Percentiles rank a stretch among this genome's conserved stretches.
phyloP scores from a whole-genome alignment of 1,140 invertebrate species.

The Rhynchophorus ferrugineus region DNA sequence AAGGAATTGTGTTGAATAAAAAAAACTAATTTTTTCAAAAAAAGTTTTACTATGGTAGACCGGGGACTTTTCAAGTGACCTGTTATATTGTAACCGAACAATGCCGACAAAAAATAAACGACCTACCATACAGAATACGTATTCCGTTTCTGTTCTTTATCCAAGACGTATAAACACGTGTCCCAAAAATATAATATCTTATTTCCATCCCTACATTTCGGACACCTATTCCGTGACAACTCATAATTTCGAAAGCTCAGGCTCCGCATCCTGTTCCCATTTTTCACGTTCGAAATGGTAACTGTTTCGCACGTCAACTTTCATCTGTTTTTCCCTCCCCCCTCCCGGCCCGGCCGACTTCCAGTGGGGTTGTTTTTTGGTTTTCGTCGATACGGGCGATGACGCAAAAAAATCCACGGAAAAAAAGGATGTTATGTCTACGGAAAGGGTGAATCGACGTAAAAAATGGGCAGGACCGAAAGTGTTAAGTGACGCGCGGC shows the following conservation, averaged over 20 bases:
- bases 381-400: background rate
- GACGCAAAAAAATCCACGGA: background rate
- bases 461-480: background rate
- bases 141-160: no score
- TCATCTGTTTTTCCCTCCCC: background rate
- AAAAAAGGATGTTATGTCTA: background rate
- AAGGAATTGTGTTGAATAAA: no score
- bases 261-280: background rate
- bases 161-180: no score
- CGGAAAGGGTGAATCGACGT: background rate
- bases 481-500: background rate
- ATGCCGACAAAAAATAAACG: no score
- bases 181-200: no score
- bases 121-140: no score
- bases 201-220: no score
- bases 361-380: background rate
- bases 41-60: no score
- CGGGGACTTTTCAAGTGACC: no score
- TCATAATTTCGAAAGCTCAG: background rate
- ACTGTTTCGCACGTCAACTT: background rate
- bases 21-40: no score
- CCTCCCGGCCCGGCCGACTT: no score
- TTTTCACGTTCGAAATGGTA: background rate
- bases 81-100: no score
- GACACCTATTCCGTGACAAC: background rate